Conservation (phyloP, 92 coral and sea anemone genomes). For the Porites divaricata region DNA sequence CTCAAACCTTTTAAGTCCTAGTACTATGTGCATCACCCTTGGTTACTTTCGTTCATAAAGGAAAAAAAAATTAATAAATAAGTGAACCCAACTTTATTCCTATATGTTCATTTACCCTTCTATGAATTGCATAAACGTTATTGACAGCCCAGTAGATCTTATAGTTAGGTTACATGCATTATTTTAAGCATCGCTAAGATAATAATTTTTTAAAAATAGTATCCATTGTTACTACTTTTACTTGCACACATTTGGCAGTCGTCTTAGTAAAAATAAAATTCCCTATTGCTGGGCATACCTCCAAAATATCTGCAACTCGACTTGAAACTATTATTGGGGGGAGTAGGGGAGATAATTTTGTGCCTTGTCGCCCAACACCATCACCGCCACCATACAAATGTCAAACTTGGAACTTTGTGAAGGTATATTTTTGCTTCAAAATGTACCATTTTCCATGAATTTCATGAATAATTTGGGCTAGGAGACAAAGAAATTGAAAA, state of each 20-base stretch:
- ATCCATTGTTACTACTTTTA: neutral
- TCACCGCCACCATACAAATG: too few species aligned
- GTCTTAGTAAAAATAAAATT: conserved; percentile 4
- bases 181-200: conserved; percentile 6
- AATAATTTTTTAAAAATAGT: conserved; percentile 2
- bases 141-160: conserved; percentile 1
- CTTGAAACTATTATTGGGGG: neutral
- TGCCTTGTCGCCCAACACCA: too few species aligned
- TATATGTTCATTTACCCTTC: conserved; percentile 1
- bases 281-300: conserved; percentile 4
- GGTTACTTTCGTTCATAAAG: conserved; percentile 1
- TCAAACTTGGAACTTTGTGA: too few species aligned
- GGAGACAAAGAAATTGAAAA: too few species aligned
- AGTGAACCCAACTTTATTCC: neutral
- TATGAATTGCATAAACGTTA: neutral
- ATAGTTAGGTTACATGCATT: conserved; percentile 5
- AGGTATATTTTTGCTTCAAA: too few species aligned
- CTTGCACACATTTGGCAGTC: neutral
- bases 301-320: conserved; percentile 1
- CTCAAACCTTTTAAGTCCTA: neutral
- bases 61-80: neutral
- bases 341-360: too few species aligned
- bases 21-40: conserved; percentile 8
- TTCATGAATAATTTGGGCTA: too few species aligned
- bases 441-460: too few species aligned